Evolutionary conservation across 2,797 vertebrate genomes (phyloP).

Genomic region (Chaetodon trifasciatus): DNA sequence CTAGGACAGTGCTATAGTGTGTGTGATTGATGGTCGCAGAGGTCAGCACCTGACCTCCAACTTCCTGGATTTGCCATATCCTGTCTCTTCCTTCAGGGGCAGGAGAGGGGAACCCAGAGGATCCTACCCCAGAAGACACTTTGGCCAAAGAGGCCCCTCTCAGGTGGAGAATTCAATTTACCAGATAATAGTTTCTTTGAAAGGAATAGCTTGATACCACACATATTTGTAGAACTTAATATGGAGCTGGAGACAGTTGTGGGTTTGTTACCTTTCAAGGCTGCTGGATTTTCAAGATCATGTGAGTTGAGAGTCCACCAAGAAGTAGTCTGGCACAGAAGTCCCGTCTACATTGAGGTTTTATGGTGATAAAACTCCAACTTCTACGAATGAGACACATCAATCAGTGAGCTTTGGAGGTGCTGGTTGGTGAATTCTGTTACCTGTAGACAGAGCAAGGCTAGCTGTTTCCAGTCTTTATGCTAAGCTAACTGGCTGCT

Average conservation of each 20-base stretch:
- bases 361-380: not conserved
- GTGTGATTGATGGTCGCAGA: constrained; percentile 82
- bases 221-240: not conserved
- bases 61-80: constrained; percentile 69
- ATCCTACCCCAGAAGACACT: constrained; percentile 73
- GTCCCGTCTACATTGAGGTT: not conserved
- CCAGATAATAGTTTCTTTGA: not conserved
- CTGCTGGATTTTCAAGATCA: too few relatives aligned
- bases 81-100: constrained; percentile 64
- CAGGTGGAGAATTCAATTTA: constrained; percentile 79
- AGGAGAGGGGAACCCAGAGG: constrained; percentile 74
- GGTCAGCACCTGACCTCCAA: constrained; percentile 67
- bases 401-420: too few relatives aligned
- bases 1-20: constrained; percentile 85
- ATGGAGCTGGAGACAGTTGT: not conserved
- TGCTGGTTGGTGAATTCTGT: not conserved
- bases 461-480: not conserved
- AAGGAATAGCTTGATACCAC: not conserved
- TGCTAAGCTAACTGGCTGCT: not conserved
- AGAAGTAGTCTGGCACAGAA: not conserved
- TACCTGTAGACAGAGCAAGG: not conserved
- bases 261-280: too few relatives aligned
- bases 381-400: too few relatives aligned
- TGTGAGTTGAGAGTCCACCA: too few relatives aligned
- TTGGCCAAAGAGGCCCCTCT: constrained; percentile 79